A percentile compares a stretch with the other conserved stretches of the same genome.
Evolutionary conservation across 92 coral and sea anemone genomes (phyloP).

Genomic region (Chrysogorgia sp.): DNA sequence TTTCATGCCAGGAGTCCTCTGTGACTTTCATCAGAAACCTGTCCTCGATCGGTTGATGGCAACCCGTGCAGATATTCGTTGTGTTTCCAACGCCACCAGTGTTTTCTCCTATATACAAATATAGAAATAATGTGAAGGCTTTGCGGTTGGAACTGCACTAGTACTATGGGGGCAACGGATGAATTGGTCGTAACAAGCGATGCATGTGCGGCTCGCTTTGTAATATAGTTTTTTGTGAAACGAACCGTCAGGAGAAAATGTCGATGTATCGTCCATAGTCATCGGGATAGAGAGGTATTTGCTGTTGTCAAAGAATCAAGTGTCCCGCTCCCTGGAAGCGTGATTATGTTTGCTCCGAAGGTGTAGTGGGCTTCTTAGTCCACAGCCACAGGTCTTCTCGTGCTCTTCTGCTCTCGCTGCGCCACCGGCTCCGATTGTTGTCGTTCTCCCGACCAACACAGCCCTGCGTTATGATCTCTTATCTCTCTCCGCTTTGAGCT

Average conservation of each 20-base stretch:
- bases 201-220: not conserved
- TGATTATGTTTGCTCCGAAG: not conserved
- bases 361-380: not conserved
- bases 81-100: conserved; percentile 32
- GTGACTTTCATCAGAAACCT: conserved; percentile 98
- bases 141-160: no score
- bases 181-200: no score
- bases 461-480: conserved; percentile 11
- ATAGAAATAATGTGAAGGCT: not conserved
- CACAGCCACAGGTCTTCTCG: not conserved
- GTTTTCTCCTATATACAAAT: conserved; percentile 42
- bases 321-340: not conserved
- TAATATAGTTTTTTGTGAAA: not conserved
- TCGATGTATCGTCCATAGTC: conserved; percentile 88
- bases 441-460: not conserved
- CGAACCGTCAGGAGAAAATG: conserved; percentile 39
- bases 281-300: conserved; percentile 62
- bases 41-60: conserved; percentile 98
- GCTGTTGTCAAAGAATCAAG: not conserved
- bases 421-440: not conserved
- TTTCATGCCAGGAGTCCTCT: conserved; percentile 99
- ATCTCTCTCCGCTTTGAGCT: not conserved
- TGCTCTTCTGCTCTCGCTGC: not conserved
- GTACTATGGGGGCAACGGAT: not conserved
- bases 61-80: conserved; percentile 91